Evolutionary conservation across 2,113 vertebrate genomes (phyloP).

Genomic region (Pituophis catenifer): DNA sequence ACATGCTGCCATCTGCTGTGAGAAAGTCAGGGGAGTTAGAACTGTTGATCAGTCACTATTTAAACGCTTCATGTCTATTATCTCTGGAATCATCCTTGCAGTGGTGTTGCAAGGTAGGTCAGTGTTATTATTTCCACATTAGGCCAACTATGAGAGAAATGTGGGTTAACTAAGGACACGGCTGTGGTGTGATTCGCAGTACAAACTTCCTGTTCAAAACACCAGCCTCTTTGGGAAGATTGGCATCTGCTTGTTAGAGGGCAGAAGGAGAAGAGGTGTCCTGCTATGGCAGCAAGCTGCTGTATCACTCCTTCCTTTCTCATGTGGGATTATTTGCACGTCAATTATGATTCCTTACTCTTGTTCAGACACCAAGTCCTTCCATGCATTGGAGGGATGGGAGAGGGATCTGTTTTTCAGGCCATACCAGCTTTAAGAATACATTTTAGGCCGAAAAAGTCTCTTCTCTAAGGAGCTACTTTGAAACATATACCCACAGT

Average conservation of each 20-base stretch:
- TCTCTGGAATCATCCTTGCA: not conserved
- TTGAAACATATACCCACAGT: not conserved
- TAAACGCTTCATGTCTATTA: not conserved
- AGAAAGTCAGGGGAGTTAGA: not conserved
- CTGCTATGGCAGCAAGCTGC: not conserved
- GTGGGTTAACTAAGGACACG: not conserved
- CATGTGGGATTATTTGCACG: not conserved
- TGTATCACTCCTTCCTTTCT: not conserved
- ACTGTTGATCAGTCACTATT: not conserved
- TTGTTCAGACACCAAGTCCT: not conserved
- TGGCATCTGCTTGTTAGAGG: not conserved
- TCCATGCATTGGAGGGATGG: not conserved
- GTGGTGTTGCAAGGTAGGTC: not conserved
- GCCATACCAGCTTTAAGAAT: not conserved
- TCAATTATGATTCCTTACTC: not conserved
- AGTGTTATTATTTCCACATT: not conserved
- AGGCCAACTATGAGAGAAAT: not conserved
- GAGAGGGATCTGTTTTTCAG: too few species aligned
- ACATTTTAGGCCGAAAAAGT: not conserved
- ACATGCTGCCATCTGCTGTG: not conserved
- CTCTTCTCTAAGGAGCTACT: not conserved
- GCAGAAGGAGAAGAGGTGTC: not conserved
- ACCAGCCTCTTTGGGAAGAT: too few species aligned
- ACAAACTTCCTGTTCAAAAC: not conserved
- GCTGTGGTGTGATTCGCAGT: not conserved